These are phyloP conservation scores for Pelobates cultripes DNA, from an alignment of 2,797 vertebrate species.

Conservation along the genomic window DNA sequence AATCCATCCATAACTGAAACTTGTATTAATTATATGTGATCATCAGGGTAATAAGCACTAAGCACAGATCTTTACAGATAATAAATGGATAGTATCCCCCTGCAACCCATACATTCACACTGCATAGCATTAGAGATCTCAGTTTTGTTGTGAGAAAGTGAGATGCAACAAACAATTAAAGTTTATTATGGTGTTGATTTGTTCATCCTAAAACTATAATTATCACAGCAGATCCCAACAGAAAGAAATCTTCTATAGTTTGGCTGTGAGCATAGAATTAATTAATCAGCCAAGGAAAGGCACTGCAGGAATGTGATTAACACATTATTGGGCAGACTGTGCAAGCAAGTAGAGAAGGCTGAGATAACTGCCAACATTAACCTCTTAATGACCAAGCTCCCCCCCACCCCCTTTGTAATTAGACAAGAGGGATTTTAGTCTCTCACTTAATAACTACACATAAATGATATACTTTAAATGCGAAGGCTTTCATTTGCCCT, in stretches of 20 bases:
- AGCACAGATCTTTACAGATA: slow-evolving; percentile 60
- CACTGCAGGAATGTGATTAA: not conserved
- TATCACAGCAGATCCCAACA: slow-evolving; percentile 53
- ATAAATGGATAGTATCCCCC: slow-evolving; percentile 60
- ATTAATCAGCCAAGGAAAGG: not conserved
- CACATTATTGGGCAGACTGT: not conserved
- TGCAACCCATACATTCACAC: slow-evolving; percentile 64
- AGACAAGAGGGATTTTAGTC: too few relatives aligned
- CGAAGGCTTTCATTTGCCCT: too few relatives aligned
- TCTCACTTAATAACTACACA: too few relatives aligned
- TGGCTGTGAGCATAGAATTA: slow-evolving; percentile 12
- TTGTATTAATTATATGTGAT: slow-evolving; percentile 10
- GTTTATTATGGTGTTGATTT: slow-evolving; percentile 63
- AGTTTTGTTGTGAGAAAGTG: slow-evolving; percentile 63
- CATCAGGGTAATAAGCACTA: slow-evolving; percentile 21
- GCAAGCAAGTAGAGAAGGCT: too few relatives aligned
- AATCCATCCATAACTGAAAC: not conserved
- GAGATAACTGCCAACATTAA: not conserved
- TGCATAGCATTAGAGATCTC: slow-evolving; percentile 67
- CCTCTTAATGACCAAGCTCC: not conserved
- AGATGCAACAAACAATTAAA: slow-evolving; percentile 68
- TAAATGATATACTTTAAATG: too few relatives aligned
- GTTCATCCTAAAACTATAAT: slow-evolving; percentile 60
- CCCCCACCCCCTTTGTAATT: too few relatives aligned
- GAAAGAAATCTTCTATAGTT: slow-evolving; percentile 33